Percentiles rank a stretch among this genome's conserved stretches.
These are phyloP conservation scores for Antigone vipio DNA, from an alignment of 2,113 vertebrate species.

Conservation along the genomic window DNA sequence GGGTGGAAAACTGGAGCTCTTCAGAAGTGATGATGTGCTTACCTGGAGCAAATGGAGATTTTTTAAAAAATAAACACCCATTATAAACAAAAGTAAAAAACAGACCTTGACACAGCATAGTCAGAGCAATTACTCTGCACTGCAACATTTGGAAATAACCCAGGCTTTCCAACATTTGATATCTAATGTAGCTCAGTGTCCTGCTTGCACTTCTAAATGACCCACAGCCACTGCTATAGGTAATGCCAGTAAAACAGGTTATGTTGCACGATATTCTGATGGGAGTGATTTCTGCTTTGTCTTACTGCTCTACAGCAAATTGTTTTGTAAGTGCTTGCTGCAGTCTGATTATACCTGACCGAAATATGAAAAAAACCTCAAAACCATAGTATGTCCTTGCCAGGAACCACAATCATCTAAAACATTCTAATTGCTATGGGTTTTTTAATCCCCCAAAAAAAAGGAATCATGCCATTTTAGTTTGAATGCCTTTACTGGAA, in stretches of 20 bases:
- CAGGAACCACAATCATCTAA: neutral
- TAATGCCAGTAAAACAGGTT: neutral
- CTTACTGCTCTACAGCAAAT: neutral
- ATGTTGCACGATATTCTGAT: neutral
- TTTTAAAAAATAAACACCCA: neutral
- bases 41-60: neutral
- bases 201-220: neutral
- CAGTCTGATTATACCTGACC: neutral
- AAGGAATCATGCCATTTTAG: neutral
- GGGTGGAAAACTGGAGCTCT: neutral
- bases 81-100: neutral
- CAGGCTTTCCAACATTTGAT: neutral
- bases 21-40: neutral
- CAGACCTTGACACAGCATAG: neutral
- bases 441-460: neutral
- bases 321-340: neutral
- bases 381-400: neutral
- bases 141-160: neutral
- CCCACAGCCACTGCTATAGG: neutral
- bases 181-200: neutral
- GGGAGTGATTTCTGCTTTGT: neutral
- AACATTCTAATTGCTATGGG: neutral
- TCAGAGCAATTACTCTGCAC: neutral
- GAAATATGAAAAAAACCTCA: neutral
- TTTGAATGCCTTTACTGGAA: neutral